Base-by-base conservation (phyloP, 2,888 invertebrate species). In the Melinaea marsaeus region DNA sequence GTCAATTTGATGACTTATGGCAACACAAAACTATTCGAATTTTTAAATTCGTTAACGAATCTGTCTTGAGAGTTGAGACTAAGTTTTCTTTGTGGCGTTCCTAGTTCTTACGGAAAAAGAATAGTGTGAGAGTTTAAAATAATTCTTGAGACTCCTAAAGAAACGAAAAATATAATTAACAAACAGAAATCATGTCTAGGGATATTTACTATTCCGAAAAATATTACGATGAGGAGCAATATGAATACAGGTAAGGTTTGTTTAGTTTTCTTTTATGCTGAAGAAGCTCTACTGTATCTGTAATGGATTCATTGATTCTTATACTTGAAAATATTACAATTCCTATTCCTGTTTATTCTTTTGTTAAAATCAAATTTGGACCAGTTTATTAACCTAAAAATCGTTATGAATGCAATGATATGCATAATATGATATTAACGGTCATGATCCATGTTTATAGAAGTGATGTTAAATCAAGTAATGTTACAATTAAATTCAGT, bases 161-260 rank as follows among this genome's bases (percentile, higher is more conserved):
- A 55, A 11, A 22, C 13, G n/a, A n/a, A n/a, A 47, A 11, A 22
- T 46, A 13, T 57, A 45, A 57, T 32, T 55, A 13, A 22, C n/a
- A 58, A 45, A 32, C 46, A 56, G 48, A 61, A 55, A 57, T 51
- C 33, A 94, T 94, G 94, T 85, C 93, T 55, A 94, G 95, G 83
- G 95, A 95, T 71, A 97, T 98, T 76, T 97, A 95, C 80, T 98
- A 98, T 85, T 98, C 98, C 0, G 96, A 96, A 72, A 98, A 97
- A 92, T 98, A 98, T 85, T 95, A 93, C 77, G 98, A 98, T 78
- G 97, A 97, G 67, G 93, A 95, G 73, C 96, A 42, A 42, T 42
- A 94, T 79, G 98, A 98, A 86, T 98, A 98, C 92, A 95, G 98
- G 98, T 98, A 92, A 63, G 37, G 55, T 47, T 46, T 58, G 57